These are phyloP conservation scores for Sebastes oblongus DNA, from an alignment of 2,797 vertebrate species.

Conservation along the genomic window DNA sequence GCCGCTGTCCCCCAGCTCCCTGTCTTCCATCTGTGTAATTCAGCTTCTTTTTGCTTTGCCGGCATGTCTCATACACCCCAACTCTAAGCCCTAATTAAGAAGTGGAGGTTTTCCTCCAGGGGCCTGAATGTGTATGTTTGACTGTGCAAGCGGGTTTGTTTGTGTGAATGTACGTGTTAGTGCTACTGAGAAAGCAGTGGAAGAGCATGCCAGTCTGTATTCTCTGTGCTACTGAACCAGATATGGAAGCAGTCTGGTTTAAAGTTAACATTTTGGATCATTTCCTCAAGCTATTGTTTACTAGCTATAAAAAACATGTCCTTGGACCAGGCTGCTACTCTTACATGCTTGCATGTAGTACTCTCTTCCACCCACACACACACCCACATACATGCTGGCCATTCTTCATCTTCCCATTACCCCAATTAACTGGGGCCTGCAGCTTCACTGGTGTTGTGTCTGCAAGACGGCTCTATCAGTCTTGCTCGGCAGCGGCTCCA, in stretches of 20 bases:
- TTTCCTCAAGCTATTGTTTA: background rate
- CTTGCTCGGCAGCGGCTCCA: constrained; percentile 39
- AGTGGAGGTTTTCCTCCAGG: constrained; percentile 59
- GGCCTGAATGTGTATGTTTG: constrained; percentile 50
- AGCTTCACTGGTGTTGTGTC: constrained; percentile 41
- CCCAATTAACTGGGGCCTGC: constrained; percentile 49
- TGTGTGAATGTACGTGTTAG: constrained; percentile 1
- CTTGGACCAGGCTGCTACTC: background rate
- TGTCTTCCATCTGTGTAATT: constrained; percentile 39
- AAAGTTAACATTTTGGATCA: background rate
- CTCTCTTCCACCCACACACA: constrained; percentile 12
- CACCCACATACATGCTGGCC: background rate
- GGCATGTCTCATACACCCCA: constrained; percentile 35
- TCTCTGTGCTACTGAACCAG: constrained; percentile 36
- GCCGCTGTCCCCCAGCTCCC: constrained; percentile 17
- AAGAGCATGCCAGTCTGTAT: constrained; percentile 1
- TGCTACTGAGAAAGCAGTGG: constrained; percentile 13
- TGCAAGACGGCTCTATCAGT: constrained; percentile 45
- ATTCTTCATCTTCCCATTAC: constrained; percentile 42
- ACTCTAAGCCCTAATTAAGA: constrained; percentile 63
- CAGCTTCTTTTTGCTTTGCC: constrained; percentile 42
- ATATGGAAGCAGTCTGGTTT: constrained; percentile 16
- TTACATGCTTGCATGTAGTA: constrained; percentile 4
- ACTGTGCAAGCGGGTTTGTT: background rate
- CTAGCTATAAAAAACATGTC: background rate